phyloP scores from a whole-genome alignment of 2,888 invertebrate genomes.

The Caenorhabditis afra region DNA sequence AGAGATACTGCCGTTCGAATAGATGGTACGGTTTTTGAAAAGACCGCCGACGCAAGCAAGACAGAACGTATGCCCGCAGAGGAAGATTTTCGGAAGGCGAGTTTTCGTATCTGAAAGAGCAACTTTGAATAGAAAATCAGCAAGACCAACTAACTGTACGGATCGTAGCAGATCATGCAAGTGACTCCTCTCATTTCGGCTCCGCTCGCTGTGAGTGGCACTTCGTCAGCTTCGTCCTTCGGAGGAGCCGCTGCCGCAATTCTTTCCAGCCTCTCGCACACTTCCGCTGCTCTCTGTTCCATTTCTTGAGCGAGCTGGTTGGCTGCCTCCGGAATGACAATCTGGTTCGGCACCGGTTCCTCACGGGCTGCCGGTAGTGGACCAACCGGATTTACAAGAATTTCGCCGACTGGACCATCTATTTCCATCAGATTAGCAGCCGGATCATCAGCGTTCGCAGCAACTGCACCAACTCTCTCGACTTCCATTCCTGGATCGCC shows the following conservation, averaged over 20 bases:
- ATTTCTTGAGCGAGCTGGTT: not conserved
- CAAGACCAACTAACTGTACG: constrained; percentile 37
- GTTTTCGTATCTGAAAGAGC: constrained; percentile 23
- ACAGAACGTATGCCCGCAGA: constrained; percentile 44
- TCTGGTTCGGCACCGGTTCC: not conserved
- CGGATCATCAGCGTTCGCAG: no score
- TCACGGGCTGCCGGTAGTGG: not conserved
- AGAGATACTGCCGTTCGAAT: not conserved
- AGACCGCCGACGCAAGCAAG: constrained; percentile 20
- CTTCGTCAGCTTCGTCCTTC: constrained; percentile 2
- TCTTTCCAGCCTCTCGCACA: not conserved
- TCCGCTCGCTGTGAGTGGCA: constrained; percentile 17
- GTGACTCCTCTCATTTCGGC: constrained; percentile 43
- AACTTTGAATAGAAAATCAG: not conserved
- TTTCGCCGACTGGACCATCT: not conserved
- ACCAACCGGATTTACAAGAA: no score
- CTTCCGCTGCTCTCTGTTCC: not conserved
- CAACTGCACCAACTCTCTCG: no score
- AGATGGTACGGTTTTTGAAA: constrained; percentile 3
- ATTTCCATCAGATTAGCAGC: not conserved
- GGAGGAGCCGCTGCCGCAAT: not conserved
- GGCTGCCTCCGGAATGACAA: no score
- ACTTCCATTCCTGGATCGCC: no score
- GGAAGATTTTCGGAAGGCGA: constrained; percentile 40
- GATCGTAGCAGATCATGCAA: constrained; percentile 38